These are phyloP conservation scores for Frankliniella intonsa DNA, from an alignment of 2,888 invertebrate genomes.

Conservation along the genomic window DNA sequence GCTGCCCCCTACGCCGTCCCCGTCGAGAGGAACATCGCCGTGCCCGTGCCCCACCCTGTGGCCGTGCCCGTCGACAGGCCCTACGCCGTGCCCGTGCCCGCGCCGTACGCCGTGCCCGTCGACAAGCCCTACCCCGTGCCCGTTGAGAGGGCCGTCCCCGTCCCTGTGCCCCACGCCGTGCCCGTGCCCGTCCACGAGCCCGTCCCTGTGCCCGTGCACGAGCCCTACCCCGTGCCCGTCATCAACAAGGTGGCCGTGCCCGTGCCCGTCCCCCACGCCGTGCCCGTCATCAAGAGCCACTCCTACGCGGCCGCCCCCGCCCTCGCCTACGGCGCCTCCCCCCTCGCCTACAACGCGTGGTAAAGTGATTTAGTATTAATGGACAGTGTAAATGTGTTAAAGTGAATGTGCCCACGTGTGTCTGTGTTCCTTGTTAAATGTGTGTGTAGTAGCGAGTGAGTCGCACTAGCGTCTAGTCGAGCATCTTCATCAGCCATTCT, in stretches of 20 bases:
- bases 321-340: background rate
- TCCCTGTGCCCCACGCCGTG: constrained; percentile 3
- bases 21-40: constrained; percentile 10
- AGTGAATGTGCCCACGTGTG: background rate
- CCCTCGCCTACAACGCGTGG: constrained; percentile 14
- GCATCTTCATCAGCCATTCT: background rate
- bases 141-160: constrained; percentile 15
- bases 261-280: constrained; percentile 14
- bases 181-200: constrained; percentile 10
- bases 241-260: constrained; percentile 25
- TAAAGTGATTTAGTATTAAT: background rate
- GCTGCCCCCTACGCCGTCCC: constrained; percentile 10
- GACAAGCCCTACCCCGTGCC: constrained; percentile 12
- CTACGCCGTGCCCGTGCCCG: constrained; percentile 18
- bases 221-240: background rate
- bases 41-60: constrained; percentile 14
- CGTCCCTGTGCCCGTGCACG: constrained; percentile 3
- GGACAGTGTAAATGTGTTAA: background rate
- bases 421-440: background rate
- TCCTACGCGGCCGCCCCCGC: background rate
- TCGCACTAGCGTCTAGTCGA: background rate
- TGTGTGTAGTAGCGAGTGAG: background rate
- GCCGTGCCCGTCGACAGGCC: constrained; percentile 9
- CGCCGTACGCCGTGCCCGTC: constrained; percentile 12
- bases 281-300: constrained; percentile 19